Evolutionary conservation across 2,888 invertebrate species (phyloP).

Genomic region (Tipula lateralis): DNA sequence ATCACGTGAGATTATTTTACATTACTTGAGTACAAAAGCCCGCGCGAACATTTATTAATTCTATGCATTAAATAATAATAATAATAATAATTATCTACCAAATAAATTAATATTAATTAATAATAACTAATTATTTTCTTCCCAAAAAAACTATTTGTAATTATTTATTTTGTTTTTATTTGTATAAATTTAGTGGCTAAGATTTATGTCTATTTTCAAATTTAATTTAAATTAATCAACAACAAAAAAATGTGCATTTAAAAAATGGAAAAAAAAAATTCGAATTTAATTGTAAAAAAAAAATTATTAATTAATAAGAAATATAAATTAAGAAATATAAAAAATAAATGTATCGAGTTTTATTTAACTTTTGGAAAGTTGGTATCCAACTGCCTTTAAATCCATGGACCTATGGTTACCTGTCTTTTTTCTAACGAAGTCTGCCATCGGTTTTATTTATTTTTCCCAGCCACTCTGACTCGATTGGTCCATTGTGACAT

Average conservation of each 20-base stretch:
- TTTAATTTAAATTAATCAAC: not conserved
- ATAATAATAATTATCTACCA: not conserved
- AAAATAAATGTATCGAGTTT: not conserved
- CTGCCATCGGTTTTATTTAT: too few relatives aligned
- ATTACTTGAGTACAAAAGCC: not conserved
- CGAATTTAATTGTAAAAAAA: not conserved
- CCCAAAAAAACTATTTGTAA: not conserved
- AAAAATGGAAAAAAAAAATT: not conserved
- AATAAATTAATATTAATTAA: not conserved
- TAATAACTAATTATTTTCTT: not conserved
- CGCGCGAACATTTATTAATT: not conserved
- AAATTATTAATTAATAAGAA: not conserved
- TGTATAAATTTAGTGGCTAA: not conserved
- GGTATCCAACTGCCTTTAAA: too few relatives aligned
- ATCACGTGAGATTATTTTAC: not conserved
- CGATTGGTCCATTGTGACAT: too few relatives aligned
- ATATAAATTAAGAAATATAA: not conserved
- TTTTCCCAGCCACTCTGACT: too few relatives aligned
- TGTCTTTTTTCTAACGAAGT: too few relatives aligned
- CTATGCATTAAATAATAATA: not conserved
- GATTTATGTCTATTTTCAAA: not conserved
- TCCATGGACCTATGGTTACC: too few relatives aligned
- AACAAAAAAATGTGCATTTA: not conserved
- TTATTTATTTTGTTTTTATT: slow-evolving; percentile 19
- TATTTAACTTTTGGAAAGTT: not conserved